These are phyloP conservation scores for Coelopa frigida DNA, from an alignment of 1,140 invertebrate species.

Conservation along the genomic window DNA sequence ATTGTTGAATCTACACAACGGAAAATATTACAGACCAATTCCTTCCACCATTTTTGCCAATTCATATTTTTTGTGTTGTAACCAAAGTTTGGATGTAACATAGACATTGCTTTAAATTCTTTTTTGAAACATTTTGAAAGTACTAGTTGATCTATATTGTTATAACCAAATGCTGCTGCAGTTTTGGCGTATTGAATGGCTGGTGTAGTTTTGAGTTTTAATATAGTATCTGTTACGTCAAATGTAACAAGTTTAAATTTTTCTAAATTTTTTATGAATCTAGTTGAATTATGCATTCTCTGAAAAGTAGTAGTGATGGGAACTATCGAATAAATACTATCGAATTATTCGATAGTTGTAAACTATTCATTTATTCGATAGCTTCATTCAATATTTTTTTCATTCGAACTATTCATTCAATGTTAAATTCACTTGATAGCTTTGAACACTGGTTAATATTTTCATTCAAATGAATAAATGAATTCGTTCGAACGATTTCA, in stretches of 20 bases:
- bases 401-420: no score
- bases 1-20: slow-evolving; percentile 15
- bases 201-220: slow-evolving; percentile 59
- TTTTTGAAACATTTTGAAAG: slow-evolving; percentile 47
- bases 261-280: slow-evolving; percentile 30
- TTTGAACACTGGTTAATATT: no score
- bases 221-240: slow-evolving; percentile 78
- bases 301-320: no score
- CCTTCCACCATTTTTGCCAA: slow-evolving; percentile 36
- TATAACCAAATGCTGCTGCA: slow-evolving; percentile 58
- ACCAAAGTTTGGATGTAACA: slow-evolving; percentile 31
- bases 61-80: slow-evolving; percentile 18
- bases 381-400: no score
- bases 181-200: slow-evolving; percentile 64
- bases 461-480: no score
- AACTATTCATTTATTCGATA: no score
- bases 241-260: slow-evolving; percentile 68
- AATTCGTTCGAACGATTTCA: no score
- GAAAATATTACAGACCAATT: slow-evolving; percentile 29
- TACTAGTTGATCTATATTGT: slow-evolving; percentile 46
- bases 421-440: no score
- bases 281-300: no score
- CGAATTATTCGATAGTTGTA: no score
- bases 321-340: no score
- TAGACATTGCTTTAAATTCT: slow-evolving; percentile 28